Percentiles rank a stretch among this genome's conserved stretches.
Evolutionary conservation across 2,888 invertebrate species (phyloP).

Genomic region (Folsomia manolachei): DNA sequence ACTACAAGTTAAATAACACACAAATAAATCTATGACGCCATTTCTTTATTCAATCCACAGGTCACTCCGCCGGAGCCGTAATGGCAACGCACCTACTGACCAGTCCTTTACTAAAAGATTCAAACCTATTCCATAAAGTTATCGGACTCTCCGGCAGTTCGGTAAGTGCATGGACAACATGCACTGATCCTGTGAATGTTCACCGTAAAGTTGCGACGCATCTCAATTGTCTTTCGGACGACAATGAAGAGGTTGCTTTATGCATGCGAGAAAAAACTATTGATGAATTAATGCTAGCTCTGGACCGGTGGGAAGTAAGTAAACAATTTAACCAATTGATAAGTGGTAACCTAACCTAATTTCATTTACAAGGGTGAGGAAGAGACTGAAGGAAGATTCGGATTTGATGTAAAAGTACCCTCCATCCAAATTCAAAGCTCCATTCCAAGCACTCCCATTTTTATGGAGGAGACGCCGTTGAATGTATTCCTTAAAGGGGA

Average conservation of each 20-base stretch:
- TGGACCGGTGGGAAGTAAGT: slow-evolving; percentile 13
- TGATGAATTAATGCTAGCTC: slow-evolving; percentile 10
- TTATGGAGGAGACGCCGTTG: slow-evolving; percentile 30
- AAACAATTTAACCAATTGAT: background rate
- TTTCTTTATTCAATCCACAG: slow-evolving; percentile 8
- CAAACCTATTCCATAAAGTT: slow-evolving; percentile 18
- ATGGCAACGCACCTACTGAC: slow-evolving; percentile 38
- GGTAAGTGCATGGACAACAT: slow-evolving; percentile 31
- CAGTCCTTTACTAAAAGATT: slow-evolving; percentile 21
- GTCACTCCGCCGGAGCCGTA: slow-evolving; percentile 34
- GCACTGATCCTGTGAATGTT: slow-evolving; percentile 34
- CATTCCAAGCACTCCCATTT: slow-evolving; percentile 16
- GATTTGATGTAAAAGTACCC: slow-evolving; percentile 35
- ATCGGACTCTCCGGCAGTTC: slow-evolving; percentile 39
- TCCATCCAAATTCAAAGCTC: slow-evolving; percentile 29
- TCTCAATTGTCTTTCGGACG: slow-evolving; percentile 22
- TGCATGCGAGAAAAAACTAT: slow-evolving; percentile 22
- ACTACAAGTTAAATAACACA: background rate
- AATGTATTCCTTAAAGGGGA: slow-evolving; percentile 20
- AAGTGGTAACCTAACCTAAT: background rate
- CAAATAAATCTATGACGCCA: background rate
- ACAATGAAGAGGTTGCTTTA: slow-evolving; percentile 7
- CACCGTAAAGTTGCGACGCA: slow-evolving; percentile 24
- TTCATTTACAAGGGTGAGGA: slow-evolving; percentile 22
- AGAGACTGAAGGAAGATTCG: slow-evolving; percentile 27